Conservation (phyloP, 1,140 invertebrate genomes). For the Drosophila rufa region DNA sequence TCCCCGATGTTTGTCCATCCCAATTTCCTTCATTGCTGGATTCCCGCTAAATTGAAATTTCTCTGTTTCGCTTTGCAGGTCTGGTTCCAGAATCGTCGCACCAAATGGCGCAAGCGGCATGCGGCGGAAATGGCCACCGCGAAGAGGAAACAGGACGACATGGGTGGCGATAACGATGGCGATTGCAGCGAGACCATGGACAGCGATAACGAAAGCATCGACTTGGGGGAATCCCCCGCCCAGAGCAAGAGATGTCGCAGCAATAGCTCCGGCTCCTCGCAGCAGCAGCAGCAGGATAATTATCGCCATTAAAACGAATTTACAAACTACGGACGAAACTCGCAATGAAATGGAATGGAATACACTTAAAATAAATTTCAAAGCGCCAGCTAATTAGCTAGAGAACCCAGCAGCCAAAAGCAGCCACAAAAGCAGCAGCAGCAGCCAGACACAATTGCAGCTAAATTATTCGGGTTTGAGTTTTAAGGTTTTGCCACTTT, state of each 20-base stretch:
- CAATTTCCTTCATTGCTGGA: conserved; percentile 3
- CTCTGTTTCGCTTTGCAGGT: conserved; percentile 90
- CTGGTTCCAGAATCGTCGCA: conserved; percentile 99
- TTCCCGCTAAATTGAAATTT: conserved; percentile 38
- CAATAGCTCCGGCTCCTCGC: conserved; percentile 60
- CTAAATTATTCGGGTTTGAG: conserved; percentile 31
- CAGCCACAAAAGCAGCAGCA: conserved; percentile 18
- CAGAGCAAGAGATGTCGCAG: conserved; percentile 80
- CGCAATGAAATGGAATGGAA: conserved; percentile 44
- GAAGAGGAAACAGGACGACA: conserved; percentile 97
- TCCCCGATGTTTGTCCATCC: background rate
- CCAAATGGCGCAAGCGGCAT: conserved; percentile 99
- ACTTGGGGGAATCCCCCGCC: conserved; percentile 81
- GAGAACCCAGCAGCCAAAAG: conserved; percentile 34
- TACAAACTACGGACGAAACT: conserved; percentile 55
- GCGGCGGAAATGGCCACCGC: conserved; percentile 99
- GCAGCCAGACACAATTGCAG: conserved; percentile 36
- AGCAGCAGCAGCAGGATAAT: conserved; percentile 71
- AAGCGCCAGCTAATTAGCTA: conserved; percentile 57
- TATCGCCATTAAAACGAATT: conserved; percentile 83
- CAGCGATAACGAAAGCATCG: conserved; percentile 84
- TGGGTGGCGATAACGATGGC: conserved; percentile 89
- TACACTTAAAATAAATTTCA: conserved; percentile 52
- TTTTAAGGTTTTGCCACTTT: conserved; percentile 79
- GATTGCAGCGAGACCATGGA: conserved; percentile 89